These are phyloP conservation scores for Virgularia gustaviana DNA, from an alignment of 92 coral and sea anemone species.

Conservation along the genomic window DNA sequence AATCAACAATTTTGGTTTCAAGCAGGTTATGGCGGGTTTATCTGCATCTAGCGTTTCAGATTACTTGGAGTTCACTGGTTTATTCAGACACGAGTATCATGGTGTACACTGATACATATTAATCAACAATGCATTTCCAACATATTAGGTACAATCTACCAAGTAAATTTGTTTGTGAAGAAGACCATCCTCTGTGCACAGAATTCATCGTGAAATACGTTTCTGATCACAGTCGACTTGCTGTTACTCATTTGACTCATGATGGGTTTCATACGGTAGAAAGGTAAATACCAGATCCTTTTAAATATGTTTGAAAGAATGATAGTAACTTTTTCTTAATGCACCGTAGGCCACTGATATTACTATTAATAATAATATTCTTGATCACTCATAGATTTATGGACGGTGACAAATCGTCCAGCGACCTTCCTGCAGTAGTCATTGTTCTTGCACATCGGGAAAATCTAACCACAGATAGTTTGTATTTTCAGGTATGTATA, in stretches of 20 bases:
- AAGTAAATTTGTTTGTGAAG: slow-evolving; percentile 75
- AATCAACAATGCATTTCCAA: neutral
- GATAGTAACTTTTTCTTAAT: neutral
- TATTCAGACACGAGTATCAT: no score
- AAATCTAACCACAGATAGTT: slow-evolving; percentile 69
- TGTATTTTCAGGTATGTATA: slow-evolving; percentile 64
- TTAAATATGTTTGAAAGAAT: no score
- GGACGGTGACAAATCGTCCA: slow-evolving; percentile 52
- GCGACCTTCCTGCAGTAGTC: slow-evolving; percentile 71
- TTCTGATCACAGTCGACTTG: slow-evolving; percentile 82
- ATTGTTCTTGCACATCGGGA: slow-evolving; percentile 66
- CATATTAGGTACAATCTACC: slow-evolving; percentile 78
- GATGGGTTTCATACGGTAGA: slow-evolving; percentile 80
- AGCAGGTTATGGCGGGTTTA: no score
- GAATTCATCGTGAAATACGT: slow-evolving; percentile 74
- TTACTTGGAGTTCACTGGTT: no score
- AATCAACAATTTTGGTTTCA: no score
- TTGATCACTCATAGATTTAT: slow-evolving; percentile 26
- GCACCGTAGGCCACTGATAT: no score
- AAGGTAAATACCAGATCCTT: slow-evolving; percentile 52
- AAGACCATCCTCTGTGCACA: slow-evolving; percentile 76
- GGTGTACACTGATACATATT: no score
- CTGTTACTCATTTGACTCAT: slow-evolving; percentile 82
- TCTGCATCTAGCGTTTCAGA: no score
- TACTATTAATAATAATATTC: no score